phyloP scores from a whole-genome alignment of 2,888 invertebrate species.

The Venustoraphidia nigricollis region DNA sequence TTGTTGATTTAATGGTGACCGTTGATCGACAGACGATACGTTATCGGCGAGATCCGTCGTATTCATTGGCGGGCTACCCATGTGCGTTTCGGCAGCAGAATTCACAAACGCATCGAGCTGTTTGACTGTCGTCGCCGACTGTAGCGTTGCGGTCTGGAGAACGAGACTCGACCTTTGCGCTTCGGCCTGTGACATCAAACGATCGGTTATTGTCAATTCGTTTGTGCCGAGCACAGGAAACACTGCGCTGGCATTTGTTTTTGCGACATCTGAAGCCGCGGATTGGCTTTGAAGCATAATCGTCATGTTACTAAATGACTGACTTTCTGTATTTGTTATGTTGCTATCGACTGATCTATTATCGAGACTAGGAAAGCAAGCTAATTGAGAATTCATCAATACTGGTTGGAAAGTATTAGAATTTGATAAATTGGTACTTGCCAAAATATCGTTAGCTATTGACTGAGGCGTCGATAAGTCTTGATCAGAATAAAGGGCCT shows the following conservation, averaged over 20 bases:
- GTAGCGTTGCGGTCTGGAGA: not conserved
- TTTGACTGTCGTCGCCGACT: constrained; percentile 22
- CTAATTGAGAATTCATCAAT: too few relatives aligned
- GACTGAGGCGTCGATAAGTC: not conserved
- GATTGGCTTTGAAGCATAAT: too few relatives aligned
- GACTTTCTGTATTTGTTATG: too few relatives aligned
- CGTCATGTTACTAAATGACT: too few relatives aligned
- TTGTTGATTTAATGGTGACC: not conserved
- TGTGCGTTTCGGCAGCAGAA: constrained; percentile 35
- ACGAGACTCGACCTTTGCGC: not conserved
- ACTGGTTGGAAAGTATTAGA: constrained; percentile 1
- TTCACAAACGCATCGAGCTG: constrained; percentile 42
- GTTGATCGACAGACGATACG: not conserved
- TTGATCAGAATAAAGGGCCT: not conserved
- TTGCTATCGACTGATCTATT: too few relatives aligned
- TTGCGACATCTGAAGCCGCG: too few relatives aligned
- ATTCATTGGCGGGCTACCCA: constrained; percentile 23
- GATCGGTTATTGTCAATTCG: constrained; percentile 1
- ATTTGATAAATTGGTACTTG: constrained; percentile 4
- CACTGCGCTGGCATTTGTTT: not conserved
- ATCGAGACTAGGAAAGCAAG: too few relatives aligned
- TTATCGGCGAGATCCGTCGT: not conserved
- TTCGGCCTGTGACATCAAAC: constrained; percentile 2
- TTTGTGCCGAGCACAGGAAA: not conserved
- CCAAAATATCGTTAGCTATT: constrained; percentile 4